Evolutionary conservation across 2,888 invertebrate genomes (phyloP).

Genomic region (Drosophila demipolita): DNA sequence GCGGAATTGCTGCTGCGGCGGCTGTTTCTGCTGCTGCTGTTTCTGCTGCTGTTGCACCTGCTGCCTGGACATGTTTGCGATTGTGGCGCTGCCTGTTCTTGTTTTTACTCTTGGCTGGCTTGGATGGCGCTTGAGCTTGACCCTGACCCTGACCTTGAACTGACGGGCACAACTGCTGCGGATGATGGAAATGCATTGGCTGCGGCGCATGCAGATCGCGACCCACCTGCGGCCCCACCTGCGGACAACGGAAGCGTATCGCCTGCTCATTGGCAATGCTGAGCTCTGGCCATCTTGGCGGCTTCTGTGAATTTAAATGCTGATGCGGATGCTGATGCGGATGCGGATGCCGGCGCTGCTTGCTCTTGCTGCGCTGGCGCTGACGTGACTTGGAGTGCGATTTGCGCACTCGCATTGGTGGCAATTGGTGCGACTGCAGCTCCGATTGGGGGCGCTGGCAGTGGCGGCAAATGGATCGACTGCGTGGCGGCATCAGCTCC

Average conservation of each 20-base stretch:
- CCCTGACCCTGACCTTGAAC: slow-evolving; percentile 39
- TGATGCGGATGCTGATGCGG: slow-evolving; percentile 26
- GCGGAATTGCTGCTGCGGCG: slow-evolving; percentile 21
- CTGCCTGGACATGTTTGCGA: slow-evolving; percentile 18
- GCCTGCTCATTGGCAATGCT: slow-evolving; percentile 82
- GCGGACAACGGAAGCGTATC: slow-evolving; percentile 83
- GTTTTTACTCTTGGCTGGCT: slow-evolving; percentile 44
- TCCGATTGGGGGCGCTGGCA: slow-evolving; percentile 81
- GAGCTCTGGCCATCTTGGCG: slow-evolving; percentile 65
- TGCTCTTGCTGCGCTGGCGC: slow-evolving; percentile 68
- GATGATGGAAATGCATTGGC: slow-evolving; percentile 82
- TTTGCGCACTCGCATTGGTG: slow-evolving; percentile 44
- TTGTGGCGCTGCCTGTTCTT: slow-evolving; percentile 28
- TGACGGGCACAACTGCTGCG: slow-evolving; percentile 67
- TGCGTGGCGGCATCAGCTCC: neutral
- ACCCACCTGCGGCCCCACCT: slow-evolving; percentile 82
- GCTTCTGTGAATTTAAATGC: slow-evolving; percentile 23
- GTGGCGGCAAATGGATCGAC: slow-evolving; percentile 77
- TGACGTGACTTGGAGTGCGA: slow-evolving; percentile 66
- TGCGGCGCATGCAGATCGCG: slow-evolving; percentile 77
- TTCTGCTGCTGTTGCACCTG: slow-evolving; percentile 21
- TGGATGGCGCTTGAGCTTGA: slow-evolving; percentile 33
- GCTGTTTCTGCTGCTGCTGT: slow-evolving; percentile 29
- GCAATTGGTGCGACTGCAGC: slow-evolving; percentile 63
- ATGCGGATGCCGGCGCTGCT: slow-evolving; percentile 47